Base-by-base conservation (phyloP, 2,113 vertebrate genomes). In the Nyctibius bracteatus region DNA sequence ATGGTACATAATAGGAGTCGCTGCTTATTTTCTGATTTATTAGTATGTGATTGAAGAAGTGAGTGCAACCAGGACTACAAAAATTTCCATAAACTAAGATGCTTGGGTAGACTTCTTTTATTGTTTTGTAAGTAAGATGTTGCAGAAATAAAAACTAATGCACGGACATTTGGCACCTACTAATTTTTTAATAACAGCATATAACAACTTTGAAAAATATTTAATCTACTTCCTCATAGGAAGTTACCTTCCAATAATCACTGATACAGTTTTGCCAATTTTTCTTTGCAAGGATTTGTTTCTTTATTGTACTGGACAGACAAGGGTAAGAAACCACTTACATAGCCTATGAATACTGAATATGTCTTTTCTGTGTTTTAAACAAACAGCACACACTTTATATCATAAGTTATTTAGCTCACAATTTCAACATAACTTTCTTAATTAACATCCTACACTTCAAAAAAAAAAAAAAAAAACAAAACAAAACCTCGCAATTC, bases 401-500 rank as follows among this genome's bases (percentile, higher is more conserved):
- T 14, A 31, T 22, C 37, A 94, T 6, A 68, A 75, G 51, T 83
- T 90, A 75, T 49, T 75, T 80, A 93, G 31, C 46, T 77, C 18
- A 52, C 31, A 61, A 41, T 80, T 89, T 77, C 66, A 80, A 61
- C 3, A 12, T 24, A 61, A 41, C 17, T 87, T 92, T 54, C 17
- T 68, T 35, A 70, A 39, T 37, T 77, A 73, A 73, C n/a, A 84
- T 49, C 8, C 14, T 17, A 5, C 21, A 55, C 37, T 65, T 86
- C 1, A 52, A 59, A 92, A n/a, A 93, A 84, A 39, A 37, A 14
- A n/a, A n/a, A n/a, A n/a, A n/a, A n/a, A n/a, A n/a, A n/a, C n/a
- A n/a, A n/a, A n/a, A n/a, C n/a, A n/a, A n/a, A 5, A 14, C 2
- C 20, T 59, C 4, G 0, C n/a, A 68, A 58, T 47, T 77, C 19